Evolutionary conservation across 2,888 invertebrate genomes (phyloP), one percentile per base, ranked within the genome.

Genomic region (Galerucella pusilla): DNA sequence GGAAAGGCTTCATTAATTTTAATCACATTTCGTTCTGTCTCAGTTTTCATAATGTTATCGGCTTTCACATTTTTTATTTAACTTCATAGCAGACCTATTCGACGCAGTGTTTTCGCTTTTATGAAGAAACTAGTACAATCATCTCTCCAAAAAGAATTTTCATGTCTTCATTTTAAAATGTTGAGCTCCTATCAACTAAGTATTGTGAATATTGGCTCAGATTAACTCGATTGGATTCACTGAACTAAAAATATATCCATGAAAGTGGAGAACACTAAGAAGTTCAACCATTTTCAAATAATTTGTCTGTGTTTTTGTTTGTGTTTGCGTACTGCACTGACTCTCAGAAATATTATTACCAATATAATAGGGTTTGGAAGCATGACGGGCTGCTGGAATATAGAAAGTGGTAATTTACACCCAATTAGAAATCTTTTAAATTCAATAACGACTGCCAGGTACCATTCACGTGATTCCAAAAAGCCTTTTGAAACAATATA

Each of bases 331-430:
- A 45, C 42, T 68, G 42, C 75, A 74, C 74, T 75, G 73, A 20
- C 25, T 64, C 28, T 68, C 68, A 57, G 73, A 67, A 74, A 76
- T 42, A 71, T 73, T 74, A 75, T 78, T 74, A 82, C 80, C 76
- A 71, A 73, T 79, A 80, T 80, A 82, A 82, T 82, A 82, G 76
- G 78, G 80, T 81, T 83, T 83, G 79, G 83, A 80, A 84, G 84
- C 84, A 71, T 83, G 80, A 82, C 85, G 83, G 60, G 80, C 80
- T 84, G 85, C 82, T 79, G 78, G 72, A 78, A 78, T 78, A 77
- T 80, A 82, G 81, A 85, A 84, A 81, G 83, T 82, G 81, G 83
- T 83, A 86, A 86, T 85, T 86, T 86, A 83, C 85, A 86, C 85
- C 84, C 85, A 86, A 85, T 86, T 86, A 86, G 83, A 83, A 81